Percentiles rank a stretch among this genome's conserved stretches.
Conservation (phyloP, 2,888 invertebrate genomes). For the Latheticus oryzae region DNA sequence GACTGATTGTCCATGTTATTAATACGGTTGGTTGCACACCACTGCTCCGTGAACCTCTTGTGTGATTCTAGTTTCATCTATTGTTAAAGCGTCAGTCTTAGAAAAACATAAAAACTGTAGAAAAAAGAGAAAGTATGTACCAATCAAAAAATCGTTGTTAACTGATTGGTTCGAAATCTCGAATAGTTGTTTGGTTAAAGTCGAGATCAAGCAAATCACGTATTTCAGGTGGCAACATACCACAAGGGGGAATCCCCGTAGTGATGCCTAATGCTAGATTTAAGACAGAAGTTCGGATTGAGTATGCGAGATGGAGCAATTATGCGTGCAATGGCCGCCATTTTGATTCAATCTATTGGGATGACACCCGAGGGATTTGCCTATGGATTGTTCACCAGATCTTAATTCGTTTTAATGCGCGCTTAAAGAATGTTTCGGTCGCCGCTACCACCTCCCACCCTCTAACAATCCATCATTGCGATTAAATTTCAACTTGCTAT, state of each 20-base stretch:
- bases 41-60: constrained; percentile 40
- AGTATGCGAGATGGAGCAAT: constrained; percentile 61
- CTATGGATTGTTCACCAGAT: constrained; percentile 59
- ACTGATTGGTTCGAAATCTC: not conserved
- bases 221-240: constrained; percentile 53
- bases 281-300: constrained; percentile 58
- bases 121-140: too few species aligned
- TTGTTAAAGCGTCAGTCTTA: constrained; percentile 33
- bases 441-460: not conserved
- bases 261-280: constrained; percentile 57
- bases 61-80: constrained; percentile 32
- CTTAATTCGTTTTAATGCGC: constrained; percentile 64
- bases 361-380: constrained; percentile 71
- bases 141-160: not conserved
- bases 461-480: constrained; percentile 6
- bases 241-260: constrained; percentile 54
- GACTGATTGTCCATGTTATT: constrained; percentile 47
- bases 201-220: constrained; percentile 53
- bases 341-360: constrained; percentile 72
- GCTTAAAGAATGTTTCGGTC: constrained; percentile 44
- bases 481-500: not conserved
- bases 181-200: not conserved
- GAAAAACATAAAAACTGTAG: constrained; percentile 18
- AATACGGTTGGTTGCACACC: constrained; percentile 43
- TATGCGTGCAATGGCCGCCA: constrained; percentile 64